Evolutionary conservation across 1,140 invertebrate genomes (phyloP).

Genomic region (Drosophila rufa): DNA sequence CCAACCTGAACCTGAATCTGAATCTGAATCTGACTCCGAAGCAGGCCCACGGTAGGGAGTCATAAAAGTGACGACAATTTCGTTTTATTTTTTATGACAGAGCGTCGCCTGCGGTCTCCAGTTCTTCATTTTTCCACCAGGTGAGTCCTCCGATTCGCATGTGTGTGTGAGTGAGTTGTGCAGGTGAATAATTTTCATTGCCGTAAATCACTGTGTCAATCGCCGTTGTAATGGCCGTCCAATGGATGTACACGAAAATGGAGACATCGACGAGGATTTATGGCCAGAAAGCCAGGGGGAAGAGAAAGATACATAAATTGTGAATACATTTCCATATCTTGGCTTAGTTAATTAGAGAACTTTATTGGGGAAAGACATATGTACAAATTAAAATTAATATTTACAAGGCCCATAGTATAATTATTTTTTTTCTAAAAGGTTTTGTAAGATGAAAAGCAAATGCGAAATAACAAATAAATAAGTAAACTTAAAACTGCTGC

Average conservation of each 20-base stretch:
- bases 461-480: too few species aligned
- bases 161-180: slow-evolving; percentile 29
- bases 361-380: neutral
- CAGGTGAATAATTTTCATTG: slow-evolving; percentile 80
- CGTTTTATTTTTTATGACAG: slow-evolving; percentile 78
- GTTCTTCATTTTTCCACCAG: slow-evolving; percentile 23
- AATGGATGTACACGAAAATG: slow-evolving; percentile 40
- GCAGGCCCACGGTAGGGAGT: slow-evolving; percentile 47
- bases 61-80: slow-evolving; percentile 81
- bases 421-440: too few species aligned
- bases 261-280: slow-evolving; percentile 32
- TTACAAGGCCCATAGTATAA: too few species aligned
- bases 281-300: neutral
- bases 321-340: neutral
- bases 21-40: slow-evolving; percentile 13
- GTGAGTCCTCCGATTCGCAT: slow-evolving; percentile 60
- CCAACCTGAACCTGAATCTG: slow-evolving; percentile 21
- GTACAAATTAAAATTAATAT: neutral
- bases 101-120: slow-evolving; percentile 64
- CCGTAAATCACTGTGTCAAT: slow-evolving; percentile 78
- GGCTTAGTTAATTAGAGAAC: neutral
- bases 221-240: slow-evolving; percentile 54
- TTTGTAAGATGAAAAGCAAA: too few species aligned
- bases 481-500: too few species aligned
- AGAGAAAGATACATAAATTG: neutral